Evolutionary conservation across 2,888 invertebrate species (phyloP).

Genomic region (Trimorus sp.): DNA sequence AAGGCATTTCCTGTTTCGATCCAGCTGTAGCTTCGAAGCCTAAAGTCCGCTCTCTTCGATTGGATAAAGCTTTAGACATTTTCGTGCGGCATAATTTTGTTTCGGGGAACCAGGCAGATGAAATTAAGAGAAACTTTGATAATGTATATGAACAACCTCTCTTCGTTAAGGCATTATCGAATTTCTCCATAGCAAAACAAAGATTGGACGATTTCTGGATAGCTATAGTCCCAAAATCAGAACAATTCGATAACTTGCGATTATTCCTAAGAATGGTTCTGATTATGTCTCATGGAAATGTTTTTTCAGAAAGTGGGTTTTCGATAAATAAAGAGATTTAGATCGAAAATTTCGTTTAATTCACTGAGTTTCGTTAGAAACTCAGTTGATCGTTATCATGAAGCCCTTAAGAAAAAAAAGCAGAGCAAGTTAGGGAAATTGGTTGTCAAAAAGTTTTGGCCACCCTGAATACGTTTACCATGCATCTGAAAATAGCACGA

Average conservation of each 20-base stretch:
- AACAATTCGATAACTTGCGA: slow-evolving; percentile 12
- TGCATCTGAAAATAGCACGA: too few species aligned
- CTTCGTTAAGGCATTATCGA: slow-evolving; percentile 6
- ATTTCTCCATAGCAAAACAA: background rate
- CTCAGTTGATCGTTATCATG: background rate
- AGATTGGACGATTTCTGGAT: slow-evolving; percentile 44
- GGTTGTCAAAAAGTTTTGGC: too few species aligned
- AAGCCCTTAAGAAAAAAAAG: background rate
- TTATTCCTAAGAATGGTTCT: slow-evolving; percentile 24
- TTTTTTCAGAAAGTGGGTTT: slow-evolving; percentile 37
- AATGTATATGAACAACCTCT: slow-evolving; percentile 12
- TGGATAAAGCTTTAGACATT: slow-evolving; percentile 22
- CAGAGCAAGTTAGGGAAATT: too few species aligned
- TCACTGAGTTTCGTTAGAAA: slow-evolving; percentile 5
- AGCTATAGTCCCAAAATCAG: slow-evolving; percentile 19
- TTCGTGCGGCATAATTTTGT: slow-evolving; percentile 34
- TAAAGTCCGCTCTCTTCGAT: background rate
- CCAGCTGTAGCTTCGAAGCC: slow-evolving; percentile 32
- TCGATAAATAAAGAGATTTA: slow-evolving; percentile 40
- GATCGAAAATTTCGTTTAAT: slow-evolving; percentile 28
- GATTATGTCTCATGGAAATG: slow-evolving; percentile 41
- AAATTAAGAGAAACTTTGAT: slow-evolving; percentile 16
- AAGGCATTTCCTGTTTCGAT: slow-evolving; percentile 34
- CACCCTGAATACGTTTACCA: too few species aligned
- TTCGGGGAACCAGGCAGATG: slow-evolving; percentile 32